Conservation (phyloP, 2,113 vertebrate genomes). For the Elephas maximus region DNA sequence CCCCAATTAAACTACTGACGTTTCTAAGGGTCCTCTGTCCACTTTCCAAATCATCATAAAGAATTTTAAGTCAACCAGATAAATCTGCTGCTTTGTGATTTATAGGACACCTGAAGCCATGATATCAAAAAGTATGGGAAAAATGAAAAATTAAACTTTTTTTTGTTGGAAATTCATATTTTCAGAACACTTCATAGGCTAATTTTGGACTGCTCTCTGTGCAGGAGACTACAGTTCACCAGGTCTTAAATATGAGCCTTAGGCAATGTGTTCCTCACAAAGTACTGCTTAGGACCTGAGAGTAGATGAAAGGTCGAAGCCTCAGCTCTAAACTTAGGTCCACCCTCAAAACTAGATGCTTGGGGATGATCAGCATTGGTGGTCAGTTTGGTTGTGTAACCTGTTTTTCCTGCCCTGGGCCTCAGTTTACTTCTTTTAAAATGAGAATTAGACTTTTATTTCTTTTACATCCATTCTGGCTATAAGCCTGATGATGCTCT, state of each 20-base stretch:
- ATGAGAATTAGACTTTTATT: background rate
- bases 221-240: background rate
- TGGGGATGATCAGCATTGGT: background rate
- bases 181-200: constrained; percentile 27
- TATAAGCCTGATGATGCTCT: constrained; percentile 14
- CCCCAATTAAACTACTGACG: constrained; percentile 83
- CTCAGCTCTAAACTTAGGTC: background rate
- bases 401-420: background rate
- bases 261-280: background rate
- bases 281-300: background rate
- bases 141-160: background rate
- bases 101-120: constrained; percentile 71
- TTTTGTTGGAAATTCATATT: background rate
- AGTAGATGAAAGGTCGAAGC: background rate
- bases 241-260: background rate
- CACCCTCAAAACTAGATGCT: background rate
- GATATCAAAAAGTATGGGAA: background rate
- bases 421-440: constrained; percentile 48
- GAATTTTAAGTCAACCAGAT: constrained; percentile 84
- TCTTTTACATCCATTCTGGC: background rate
- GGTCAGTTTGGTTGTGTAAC: background rate
- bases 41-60: constrained; percentile 85
- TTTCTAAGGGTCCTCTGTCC: constrained; percentile 85
- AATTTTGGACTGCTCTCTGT: background rate
- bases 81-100: constrained; percentile 82